Base-by-base conservation (phyloP, 2,113 vertebrate species). In the Psettodes erumei region DNA sequence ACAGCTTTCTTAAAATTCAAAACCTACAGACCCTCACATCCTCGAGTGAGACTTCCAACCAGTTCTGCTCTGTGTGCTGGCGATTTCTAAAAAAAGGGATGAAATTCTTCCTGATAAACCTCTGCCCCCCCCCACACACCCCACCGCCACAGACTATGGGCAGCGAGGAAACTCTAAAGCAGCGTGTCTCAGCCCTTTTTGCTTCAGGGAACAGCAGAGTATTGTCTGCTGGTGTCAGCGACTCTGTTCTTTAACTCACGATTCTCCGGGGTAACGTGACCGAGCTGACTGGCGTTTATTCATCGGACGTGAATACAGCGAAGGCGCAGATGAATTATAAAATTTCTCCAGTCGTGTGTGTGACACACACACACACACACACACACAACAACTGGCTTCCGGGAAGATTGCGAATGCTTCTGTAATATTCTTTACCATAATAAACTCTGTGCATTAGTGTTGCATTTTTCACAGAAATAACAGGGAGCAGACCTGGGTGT, bases 31-130 rank as follows among this genome's bases (percentile, higher is more conserved):
- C n/a, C n/a, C n/a, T n/a, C n/a, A n/a, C n/a, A n/a, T n/a, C n/a
- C n/a, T n/a, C n/a, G n/a, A n/a, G n/a, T n/a, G n/a, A n/a, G n/a
- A n/a, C n/a, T n/a, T n/a, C n/a, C n/a, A n/a, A n/a, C n/a, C n/a
- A n/a, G n/a, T n/a, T n/a, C n/a, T n/a, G n/a, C n/a, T n/a, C n/a
- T n/a, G n/a, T n/a, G n/a, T n/a, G n/a, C n/a, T n/a, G n/a, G n/a
- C n/a, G n/a, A n/a, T n/a, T 72, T 79, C 0, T 66, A 43, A 42
- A 42, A 51, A n/a, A n/a, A n/a, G 47, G 66, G 69, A 80, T 48
- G 19, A 59, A 71, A 21, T 7, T 42, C 60, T 5, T 40, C 50
- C 35, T n/a, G n/a, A n/a, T n/a, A n/a, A n/a, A n/a, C n/a, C n/a
- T n/a, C n/a, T n/a, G n/a, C n/a, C n/a, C n/a, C n/a, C n/a, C n/a